Conservation (phyloP, 2,113 vertebrate genomes). For the Leucopsar rothschildi region DNA sequence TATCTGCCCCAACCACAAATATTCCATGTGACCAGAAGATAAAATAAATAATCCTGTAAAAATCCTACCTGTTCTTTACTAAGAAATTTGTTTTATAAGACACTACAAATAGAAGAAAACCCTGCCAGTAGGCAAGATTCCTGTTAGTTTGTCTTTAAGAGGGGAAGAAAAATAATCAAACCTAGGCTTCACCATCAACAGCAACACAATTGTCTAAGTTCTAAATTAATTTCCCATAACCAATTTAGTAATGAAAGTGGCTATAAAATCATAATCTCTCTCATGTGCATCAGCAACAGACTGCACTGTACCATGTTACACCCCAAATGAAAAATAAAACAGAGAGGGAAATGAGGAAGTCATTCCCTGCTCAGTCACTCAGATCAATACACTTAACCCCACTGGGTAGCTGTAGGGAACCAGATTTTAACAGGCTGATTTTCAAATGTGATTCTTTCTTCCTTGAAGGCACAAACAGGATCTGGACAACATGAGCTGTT, state of each 20-base stretch:
- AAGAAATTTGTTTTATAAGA: background rate
- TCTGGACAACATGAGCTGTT: background rate
- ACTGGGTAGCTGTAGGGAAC: background rate
- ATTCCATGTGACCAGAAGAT: background rate
- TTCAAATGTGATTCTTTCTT: background rate
- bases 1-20: background rate
- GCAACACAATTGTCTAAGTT: conserved; percentile 3
- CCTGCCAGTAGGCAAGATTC: background rate
- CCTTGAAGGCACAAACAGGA: background rate
- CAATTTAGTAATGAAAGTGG: conserved; percentile 23
- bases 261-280: conserved; percentile 41
- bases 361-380: conserved; percentile 32
- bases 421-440: background rate
- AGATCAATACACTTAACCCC: conserved; percentile 16
- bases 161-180: background rate
- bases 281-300: conserved; percentile 39
- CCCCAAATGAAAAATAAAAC: conserved; percentile 45
- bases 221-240: conserved; percentile 53
- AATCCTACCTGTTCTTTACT: background rate
- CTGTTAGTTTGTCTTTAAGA: background rate
- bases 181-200: background rate
- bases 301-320: background rate
- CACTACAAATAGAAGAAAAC: background rate
- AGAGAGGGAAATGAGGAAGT: conserved; percentile 5
- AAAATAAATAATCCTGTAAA: background rate